phyloP scores from a whole-genome alignment of 2,888 invertebrate species.

The Gymnocheta viridis region DNA sequence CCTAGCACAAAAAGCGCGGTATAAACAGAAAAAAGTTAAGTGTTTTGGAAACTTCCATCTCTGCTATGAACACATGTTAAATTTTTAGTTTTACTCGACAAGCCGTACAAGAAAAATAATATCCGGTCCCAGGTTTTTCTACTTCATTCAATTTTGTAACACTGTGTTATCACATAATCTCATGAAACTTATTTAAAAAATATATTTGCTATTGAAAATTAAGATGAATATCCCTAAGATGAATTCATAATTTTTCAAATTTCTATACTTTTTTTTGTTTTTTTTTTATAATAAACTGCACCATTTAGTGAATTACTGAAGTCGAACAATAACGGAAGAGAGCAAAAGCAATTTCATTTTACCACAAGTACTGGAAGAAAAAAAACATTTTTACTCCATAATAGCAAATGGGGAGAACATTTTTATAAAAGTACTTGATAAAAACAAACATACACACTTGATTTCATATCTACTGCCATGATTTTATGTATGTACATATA shows the following conservation, averaged over 20 bases:
- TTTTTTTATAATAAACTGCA: conserved; percentile 43
- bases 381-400: conserved; percentile 61
- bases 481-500: background rate
- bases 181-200: too few species aligned
- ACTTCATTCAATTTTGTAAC: too few species aligned
- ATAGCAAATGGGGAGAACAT: conserved; percentile 67
- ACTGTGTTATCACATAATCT: too few species aligned
- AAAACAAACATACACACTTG: conserved; percentile 18
- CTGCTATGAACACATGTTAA: too few species aligned
- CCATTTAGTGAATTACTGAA: conserved; percentile 72
- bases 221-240: too few species aligned
- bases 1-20: too few species aligned
- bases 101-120: too few species aligned
- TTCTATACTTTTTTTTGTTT: background rate
- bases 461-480: conserved; percentile 2
- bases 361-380: conserved; percentile 64
- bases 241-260: background rate
- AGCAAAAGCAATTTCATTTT: conserved; percentile 65
- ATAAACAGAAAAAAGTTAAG: too few species aligned
- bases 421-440: conserved; percentile 64
- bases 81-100: too few species aligned
- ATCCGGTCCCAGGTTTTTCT: too few species aligned
- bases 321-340: conserved; percentile 68
- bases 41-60: too few species aligned
- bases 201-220: too few species aligned